A percentile compares a stretch with the other conserved stretches of the same genome.
phyloP scores from a whole-genome alignment of 1,140 invertebrate species.

The Chironomus striatipennis region DNA sequence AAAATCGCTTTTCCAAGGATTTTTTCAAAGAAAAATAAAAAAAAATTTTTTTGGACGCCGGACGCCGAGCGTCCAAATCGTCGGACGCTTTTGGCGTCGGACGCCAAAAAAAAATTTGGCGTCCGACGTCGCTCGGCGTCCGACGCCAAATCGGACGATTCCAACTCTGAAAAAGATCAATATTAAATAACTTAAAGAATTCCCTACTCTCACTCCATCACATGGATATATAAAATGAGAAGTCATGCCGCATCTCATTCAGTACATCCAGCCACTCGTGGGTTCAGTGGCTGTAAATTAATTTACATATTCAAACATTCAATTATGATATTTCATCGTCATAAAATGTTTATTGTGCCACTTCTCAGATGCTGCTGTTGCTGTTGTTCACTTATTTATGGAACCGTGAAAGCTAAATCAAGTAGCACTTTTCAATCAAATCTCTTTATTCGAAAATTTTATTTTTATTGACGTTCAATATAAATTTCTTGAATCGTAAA shows the following conservation, averaged over 20 bases:
- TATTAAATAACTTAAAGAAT: too few relatives aligned
- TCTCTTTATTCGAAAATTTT: neutral
- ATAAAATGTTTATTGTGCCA: constrained; percentile 21
- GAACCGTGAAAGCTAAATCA: constrained; percentile 18
- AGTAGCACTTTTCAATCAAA: constrained; percentile 24
- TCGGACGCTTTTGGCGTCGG: too few relatives aligned
- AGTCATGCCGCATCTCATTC: constrained; percentile 6
- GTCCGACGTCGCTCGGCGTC: too few relatives aligned
- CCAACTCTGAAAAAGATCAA: too few relatives aligned
- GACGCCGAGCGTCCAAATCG: too few relatives aligned
- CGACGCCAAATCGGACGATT: too few relatives aligned
- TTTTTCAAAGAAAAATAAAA: too few relatives aligned
- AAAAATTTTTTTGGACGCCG: too few relatives aligned
- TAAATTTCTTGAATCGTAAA: constrained; percentile 18
- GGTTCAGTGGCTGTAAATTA: constrained; percentile 17
- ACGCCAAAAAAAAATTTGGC: too few relatives aligned
- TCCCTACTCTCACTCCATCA: too few relatives aligned
- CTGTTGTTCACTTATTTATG: constrained; percentile 11
- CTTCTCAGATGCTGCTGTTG: neutral
- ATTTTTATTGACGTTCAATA: constrained; percentile 20
- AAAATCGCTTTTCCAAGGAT: too few relatives aligned
- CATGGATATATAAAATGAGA: neutral
- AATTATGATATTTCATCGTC: constrained; percentile 18
- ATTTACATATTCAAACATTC: constrained; percentile 24
- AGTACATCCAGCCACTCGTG: neutral